phyloP scores from a whole-genome alignment of 2,888 invertebrate genomes.

The Odontocolon sp. region DNA sequence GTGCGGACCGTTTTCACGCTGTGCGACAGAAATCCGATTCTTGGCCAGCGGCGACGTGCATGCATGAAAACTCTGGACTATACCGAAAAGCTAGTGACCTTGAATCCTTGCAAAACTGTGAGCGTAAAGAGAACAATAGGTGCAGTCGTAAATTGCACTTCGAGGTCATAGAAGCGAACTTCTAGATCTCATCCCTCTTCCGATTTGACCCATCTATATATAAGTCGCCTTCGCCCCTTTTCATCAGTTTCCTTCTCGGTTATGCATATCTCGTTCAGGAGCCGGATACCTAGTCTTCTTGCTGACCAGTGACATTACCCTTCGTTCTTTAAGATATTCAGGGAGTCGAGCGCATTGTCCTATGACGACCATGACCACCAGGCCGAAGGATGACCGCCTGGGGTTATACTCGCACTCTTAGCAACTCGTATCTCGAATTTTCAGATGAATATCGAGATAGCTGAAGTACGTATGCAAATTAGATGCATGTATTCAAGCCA shows the following conservation, averaged over 20 bases:
- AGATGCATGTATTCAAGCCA: not conserved
- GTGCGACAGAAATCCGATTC: conserved; percentile 71
- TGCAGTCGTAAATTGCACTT: conserved; percentile 73
- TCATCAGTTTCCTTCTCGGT: conserved; percentile 60
- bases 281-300: conserved; percentile 23
- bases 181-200: conserved; percentile 42
- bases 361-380: not conserved
- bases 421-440: not conserved
- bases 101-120: conserved; percentile 70
- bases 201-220: not conserved
- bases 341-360: not conserved
- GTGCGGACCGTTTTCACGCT: conserved; percentile 73
- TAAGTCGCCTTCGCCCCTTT: conserved; percentile 36
- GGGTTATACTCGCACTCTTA: not conserved
- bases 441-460: not conserved
- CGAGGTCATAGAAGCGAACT: conserved; percentile 74
- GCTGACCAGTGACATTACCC: not conserved
- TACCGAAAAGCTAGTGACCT: conserved; percentile 66
- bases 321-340: not conserved
- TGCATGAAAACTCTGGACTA: not conserved
- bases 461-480: too few relatives aligned
- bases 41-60: conserved; percentile 57
- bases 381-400: not conserved
- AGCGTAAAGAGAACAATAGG: conserved; percentile 70
- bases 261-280: conserved; percentile 71